Base-by-base conservation (phyloP, 2,113 vertebrate species). In the Oncorhynchus nerka region DNA sequence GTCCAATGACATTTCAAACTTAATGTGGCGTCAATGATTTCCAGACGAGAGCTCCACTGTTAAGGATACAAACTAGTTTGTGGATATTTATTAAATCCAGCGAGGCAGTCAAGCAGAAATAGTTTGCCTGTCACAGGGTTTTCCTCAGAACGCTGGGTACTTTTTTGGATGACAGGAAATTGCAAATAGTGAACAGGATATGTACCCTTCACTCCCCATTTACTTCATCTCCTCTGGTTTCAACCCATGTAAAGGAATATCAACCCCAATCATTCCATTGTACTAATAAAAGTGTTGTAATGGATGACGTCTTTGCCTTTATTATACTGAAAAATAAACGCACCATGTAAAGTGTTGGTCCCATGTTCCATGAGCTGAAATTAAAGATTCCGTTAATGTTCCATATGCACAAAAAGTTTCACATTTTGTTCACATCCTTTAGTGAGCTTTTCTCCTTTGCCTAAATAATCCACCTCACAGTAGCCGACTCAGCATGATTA, bases 251-350 rank as follows among this genome's bases (percentile, higher is more conserved):
- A 34, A 68, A 68, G 26, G 28, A 32, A 8, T 32, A 68, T 85
- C 59, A 55, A 24, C 59, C n/a, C 59, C n/a, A 11, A 24, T 62
- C 59, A 24, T 86, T 75, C 81, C 86, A 85, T 90, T 88, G 88
- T 89, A 90, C 91, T 87, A 92, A 89, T 91, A 91, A 91, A 90
- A 92, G 89, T 91, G 91, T 70, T 70, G 68, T 70, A 51, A 13
- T 48, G 45, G 15, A 24, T 15, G 39, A 3, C 2, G n/a, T 49
- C 3, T 70, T 22, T 24, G 16, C 4, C 8, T 48, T 45, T 45
- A 39, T 5, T 39, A 34, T 45, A 12, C 2, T 45, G 9, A 11
- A 45, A 45, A 45, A 45, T 45, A 3, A 45, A 9, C 1, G 1
- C 34, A 39, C 8, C 34, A 39, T 9, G 0, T 39, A 9, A 2